These are phyloP conservation scores for Phaonia tiefii DNA, from an alignment of 2,888 invertebrate species.

Conservation along the genomic window DNA sequence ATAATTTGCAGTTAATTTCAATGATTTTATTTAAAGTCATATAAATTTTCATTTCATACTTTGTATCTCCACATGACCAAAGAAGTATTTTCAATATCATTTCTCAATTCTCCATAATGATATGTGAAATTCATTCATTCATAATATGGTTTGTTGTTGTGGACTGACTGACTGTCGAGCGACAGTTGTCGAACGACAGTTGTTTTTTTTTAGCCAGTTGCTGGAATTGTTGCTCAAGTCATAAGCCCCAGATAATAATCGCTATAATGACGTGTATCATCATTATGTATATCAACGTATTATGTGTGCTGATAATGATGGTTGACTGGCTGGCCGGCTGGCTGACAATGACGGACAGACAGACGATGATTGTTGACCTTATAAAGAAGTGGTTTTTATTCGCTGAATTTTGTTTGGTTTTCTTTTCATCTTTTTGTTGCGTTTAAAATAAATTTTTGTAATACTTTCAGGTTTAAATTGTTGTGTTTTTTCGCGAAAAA, in stretches of 20 bases:
- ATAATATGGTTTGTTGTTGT: not conserved
- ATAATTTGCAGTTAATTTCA: constrained; percentile 43
- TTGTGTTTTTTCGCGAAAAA: constrained; percentile 3
- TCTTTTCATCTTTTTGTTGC: constrained; percentile 11
- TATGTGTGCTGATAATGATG: no score
- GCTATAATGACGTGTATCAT: not conserved
- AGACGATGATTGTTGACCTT: constrained; percentile 48
- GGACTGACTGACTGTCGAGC: not conserved
- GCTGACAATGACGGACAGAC: not conserved
- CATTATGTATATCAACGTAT: not conserved
- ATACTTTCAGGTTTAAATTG: not conserved
- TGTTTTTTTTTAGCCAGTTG: no score
- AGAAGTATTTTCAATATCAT: no score
- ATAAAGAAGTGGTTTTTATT: constrained; percentile 24
- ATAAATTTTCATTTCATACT: not conserved
- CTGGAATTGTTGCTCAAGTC: no score
- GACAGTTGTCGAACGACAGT: not conserved
- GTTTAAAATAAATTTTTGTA: not conserved
- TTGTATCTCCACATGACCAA: not conserved
- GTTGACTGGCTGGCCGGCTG: no score
- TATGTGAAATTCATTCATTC: not conserved
- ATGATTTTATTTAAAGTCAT: constrained; percentile 19
- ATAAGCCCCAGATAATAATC: no score
- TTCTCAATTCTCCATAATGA: not conserved
- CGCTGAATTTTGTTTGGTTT: not conserved